phyloP scores from a whole-genome alignment of 2,113 vertebrate genomes.

The Alces alces region DNA sequence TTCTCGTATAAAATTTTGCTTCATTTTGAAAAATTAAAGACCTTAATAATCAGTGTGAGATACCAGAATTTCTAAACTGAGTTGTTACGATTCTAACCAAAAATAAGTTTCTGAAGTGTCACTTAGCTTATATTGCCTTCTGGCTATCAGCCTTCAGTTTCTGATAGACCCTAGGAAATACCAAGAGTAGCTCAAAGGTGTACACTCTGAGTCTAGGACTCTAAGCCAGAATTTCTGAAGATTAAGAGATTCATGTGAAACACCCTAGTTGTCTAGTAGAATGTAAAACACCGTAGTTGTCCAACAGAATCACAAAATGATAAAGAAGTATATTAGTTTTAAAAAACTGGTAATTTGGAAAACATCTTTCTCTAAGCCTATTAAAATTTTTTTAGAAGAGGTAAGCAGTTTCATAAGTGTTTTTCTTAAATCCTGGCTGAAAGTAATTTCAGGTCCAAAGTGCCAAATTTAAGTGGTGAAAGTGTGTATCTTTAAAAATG shows the following conservation, averaged over 20 bases:
- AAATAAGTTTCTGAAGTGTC: neutral
- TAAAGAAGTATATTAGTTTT: neutral
- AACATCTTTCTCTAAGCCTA: neutral
- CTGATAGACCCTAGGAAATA: neutral
- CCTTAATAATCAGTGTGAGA: neutral
- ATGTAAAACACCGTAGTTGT: neutral
- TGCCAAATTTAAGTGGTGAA: conserved; percentile 9
- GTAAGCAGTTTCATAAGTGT: neutral
- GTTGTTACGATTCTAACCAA: neutral
- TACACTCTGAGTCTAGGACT: neutral
- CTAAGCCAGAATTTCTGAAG: neutral
- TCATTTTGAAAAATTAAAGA: conserved; percentile 28
- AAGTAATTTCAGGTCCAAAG: neutral
- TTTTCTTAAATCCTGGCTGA: neutral
- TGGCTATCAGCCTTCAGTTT: neutral
- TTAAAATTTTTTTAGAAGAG: neutral
- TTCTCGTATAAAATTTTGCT: conserved; percentile 23
- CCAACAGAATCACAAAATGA: neutral
- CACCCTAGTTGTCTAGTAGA: neutral
- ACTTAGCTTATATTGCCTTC: neutral
- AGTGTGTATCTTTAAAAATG: neutral
- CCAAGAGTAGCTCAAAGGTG: neutral
- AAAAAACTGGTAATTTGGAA: neutral
- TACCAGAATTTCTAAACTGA: conserved; percentile 7
- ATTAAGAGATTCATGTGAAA: neutral